Conservation (phyloP, 2,113 vertebrate genomes). For the Tympanuchus pallidicinctus region DNA sequence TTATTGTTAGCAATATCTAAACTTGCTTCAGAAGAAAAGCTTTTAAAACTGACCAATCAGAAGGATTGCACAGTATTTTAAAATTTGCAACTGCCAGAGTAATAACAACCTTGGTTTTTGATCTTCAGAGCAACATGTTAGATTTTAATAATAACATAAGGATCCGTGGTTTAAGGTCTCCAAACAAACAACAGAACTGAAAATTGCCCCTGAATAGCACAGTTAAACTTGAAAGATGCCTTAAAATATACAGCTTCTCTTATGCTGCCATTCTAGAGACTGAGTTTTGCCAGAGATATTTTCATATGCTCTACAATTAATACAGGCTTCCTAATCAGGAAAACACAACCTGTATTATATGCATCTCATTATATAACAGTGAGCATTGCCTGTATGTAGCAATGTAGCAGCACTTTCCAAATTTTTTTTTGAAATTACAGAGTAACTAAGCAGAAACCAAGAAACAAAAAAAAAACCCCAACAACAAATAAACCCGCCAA, state of each 20-base stretch:
- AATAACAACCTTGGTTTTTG: neutral
- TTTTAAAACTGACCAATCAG: neutral
- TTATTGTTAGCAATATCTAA: neutral
- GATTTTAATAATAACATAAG: neutral
- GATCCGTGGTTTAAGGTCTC: neutral
- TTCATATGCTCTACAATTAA: neutral
- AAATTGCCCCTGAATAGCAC: neutral
- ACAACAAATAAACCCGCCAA: too few species aligned
- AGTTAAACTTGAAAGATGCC: neutral
- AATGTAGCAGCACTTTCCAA: neutral
- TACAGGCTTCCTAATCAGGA: neutral
- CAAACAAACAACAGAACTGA: neutral
- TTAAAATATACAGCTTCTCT: neutral
- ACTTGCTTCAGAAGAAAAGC: neutral
- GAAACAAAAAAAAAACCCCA: neutral
- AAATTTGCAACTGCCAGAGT: neutral
- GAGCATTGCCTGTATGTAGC: accelerated
- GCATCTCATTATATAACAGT: neutral
- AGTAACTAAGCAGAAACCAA: neutral
- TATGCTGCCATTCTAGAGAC: neutral
- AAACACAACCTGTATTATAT: neutral
- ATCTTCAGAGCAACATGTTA: neutral
- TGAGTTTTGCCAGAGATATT: neutral
- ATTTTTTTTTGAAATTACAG: neutral
- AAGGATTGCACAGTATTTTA: neutral